Conservation (phyloP, 35 echinoderm and acorn worm genomes). For the Lytechinus variegatus region DNA sequence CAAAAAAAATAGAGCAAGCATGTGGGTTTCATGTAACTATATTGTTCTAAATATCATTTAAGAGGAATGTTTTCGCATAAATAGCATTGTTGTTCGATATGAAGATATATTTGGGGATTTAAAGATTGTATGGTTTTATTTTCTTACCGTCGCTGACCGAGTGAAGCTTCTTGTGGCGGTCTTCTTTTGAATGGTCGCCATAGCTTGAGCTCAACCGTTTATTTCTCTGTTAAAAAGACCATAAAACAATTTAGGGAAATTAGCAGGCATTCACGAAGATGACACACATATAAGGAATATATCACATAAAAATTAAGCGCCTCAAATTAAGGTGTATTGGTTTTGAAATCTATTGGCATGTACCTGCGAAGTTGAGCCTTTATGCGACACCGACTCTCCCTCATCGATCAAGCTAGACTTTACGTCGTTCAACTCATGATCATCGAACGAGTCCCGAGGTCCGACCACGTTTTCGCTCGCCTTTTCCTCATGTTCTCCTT, state of each 20-base stretch:
- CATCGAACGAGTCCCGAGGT: slow-evolving; percentile 75
- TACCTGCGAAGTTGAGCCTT: slow-evolving; percentile 71
- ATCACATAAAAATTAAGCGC: neutral
- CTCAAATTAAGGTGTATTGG: neutral
- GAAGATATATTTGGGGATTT: neutral
- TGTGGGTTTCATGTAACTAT: neutral
- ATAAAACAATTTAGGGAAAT: slow-evolving; percentile 39
- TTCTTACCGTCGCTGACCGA: slow-evolving; percentile 64
- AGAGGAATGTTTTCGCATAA: neutral
- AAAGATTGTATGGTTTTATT: slow-evolving; percentile 5
- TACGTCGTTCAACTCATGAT: slow-evolving; percentile 58
- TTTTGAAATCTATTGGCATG: slow-evolving; percentile 42
- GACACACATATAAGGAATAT: slow-evolving; percentile 9
- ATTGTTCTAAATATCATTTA: neutral
- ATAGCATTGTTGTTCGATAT: neutral
- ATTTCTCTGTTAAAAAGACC: slow-evolving; percentile 66
- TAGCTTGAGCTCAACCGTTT: slow-evolving; percentile 64
- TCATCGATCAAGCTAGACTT: slow-evolving; percentile 72
- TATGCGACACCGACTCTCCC: slow-evolving; percentile 59
- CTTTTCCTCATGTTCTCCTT: slow-evolving; percentile 82
- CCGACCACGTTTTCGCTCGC: slow-evolving; percentile 71
- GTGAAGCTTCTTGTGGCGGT: slow-evolving; percentile 70
- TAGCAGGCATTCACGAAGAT: slow-evolving; percentile 30
- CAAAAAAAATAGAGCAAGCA: neutral
- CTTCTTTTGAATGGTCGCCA: slow-evolving; percentile 63